Conservation (phyloP, 2,888 invertebrate genomes). For the Acleris holmiana region DNA sequence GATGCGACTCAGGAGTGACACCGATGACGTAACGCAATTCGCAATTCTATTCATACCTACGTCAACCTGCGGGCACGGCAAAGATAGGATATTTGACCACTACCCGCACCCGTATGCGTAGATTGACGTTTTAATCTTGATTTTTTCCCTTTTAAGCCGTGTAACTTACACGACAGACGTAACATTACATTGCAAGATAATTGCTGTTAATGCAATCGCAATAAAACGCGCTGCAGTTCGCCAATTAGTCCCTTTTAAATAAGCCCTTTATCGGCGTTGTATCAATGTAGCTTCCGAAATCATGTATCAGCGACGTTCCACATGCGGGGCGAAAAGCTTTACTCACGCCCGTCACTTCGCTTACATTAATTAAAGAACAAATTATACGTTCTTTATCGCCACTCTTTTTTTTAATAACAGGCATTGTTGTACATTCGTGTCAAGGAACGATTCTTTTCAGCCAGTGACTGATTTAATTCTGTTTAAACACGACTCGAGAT, state of each 20-base stretch:
- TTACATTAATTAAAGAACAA: constrained; percentile 75
- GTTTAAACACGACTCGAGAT: constrained; percentile 64
- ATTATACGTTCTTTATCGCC: constrained; percentile 80
- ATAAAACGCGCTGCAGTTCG: constrained; percentile 53
- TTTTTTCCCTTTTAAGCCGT: constrained; percentile 25
- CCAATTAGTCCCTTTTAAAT: constrained; percentile 77
- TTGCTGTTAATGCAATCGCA: constrained; percentile 47
- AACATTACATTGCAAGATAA: constrained; percentile 31
- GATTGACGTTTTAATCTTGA: constrained; percentile 34
- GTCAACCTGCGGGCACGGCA: constrained; percentile 55
- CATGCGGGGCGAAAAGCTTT: constrained; percentile 76
- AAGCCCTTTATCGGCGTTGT: constrained; percentile 66
- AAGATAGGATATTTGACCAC: constrained; percentile 65
- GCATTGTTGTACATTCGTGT: constrained; percentile 80
- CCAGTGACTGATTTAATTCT: constrained; percentile 79
- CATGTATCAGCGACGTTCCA: constrained; percentile 65
- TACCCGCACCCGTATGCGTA: constrained; percentile 39
- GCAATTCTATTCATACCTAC: constrained; percentile 67
- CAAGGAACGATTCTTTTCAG: constrained; percentile 78
- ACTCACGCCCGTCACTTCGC: constrained; percentile 77
- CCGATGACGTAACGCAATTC: constrained; percentile 48
- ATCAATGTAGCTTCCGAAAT: constrained; percentile 65
- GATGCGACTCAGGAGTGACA: constrained; percentile 44
- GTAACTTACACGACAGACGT: constrained; percentile 28
- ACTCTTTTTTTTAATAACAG: constrained; percentile 79